Conservation (phyloP, 2,888 invertebrate species). For the Papilio protenor region DNA sequence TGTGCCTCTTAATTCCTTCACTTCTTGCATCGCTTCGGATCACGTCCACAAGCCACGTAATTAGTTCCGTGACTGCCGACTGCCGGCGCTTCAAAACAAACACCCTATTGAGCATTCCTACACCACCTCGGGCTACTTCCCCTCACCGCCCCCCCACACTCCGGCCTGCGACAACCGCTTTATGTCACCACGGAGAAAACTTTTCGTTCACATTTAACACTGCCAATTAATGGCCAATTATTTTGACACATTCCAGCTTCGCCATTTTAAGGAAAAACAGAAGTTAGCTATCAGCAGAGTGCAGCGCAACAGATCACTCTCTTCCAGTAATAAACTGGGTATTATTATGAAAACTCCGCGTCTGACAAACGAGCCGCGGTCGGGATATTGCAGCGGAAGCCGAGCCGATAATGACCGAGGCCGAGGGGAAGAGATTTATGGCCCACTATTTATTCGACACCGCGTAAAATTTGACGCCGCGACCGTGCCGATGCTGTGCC, state of each 20-base stretch:
- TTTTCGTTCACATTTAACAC: background rate
- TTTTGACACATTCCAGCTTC: background rate
- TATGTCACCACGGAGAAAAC: background rate
- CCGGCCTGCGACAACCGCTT: background rate
- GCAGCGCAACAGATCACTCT: background rate
- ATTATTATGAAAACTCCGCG: background rate
- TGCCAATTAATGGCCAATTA: background rate
- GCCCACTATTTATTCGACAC: background rate
- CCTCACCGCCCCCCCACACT: background rate
- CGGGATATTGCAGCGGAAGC: slow-evolving; percentile 16
- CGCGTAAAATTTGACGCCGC: background rate
- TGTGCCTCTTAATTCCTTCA: background rate
- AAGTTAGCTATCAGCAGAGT: background rate
- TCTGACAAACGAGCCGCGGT: slow-evolving; percentile 4
- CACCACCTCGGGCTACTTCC: background rate
- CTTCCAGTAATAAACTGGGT: slow-evolving; percentile 1
- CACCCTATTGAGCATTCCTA: slow-evolving; percentile 35
- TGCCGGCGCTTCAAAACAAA: slow-evolving; percentile 16
- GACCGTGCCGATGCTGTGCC: background rate
- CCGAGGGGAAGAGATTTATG: background rate
- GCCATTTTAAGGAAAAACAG: background rate
- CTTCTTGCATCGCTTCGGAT: background rate
- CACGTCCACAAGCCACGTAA: slow-evolving; percentile 3
- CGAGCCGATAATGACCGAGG: background rate
- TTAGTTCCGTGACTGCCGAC: slow-evolving; percentile 31